Evolutionary conservation across 37 sponge, comb jelly and placozoan genomes (phyloP), one percentile per base, ranked within the genome.

Genomic region (Haliclona indistincta): DNA sequence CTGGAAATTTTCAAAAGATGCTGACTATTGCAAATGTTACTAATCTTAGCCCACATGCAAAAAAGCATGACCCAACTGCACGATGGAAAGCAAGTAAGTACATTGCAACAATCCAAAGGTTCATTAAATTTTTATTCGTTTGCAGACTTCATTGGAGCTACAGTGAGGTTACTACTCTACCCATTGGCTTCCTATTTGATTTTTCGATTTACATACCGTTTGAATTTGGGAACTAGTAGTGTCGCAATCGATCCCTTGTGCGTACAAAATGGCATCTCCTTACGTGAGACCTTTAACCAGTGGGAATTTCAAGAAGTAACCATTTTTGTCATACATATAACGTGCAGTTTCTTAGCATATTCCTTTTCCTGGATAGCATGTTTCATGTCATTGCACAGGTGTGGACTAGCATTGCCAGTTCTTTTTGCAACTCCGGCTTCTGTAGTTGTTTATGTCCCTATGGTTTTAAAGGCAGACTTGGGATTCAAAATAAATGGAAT

Each of bases 341-440:
- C 81, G n/a, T 53, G 73, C 32, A 87, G 76, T 38, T 69, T 87
- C 39, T 70, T 87, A 28, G 81, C 70, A 0, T 87, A 81, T 43
- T 0, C 71, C 20, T 62, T 87, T 56, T 54, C 41, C 11, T 69
- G 81, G 71, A 49, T 76, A 4, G 65, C 88, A 26, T 81, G 76
- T 49, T 66, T 43, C 19, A 75, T 81, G 70, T 76, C 78, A 15
- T 43, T 81, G 1, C 66, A 67, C 37, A 19, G 49, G 11, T 70
- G 23, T 33, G 78, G 82, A 20, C 43, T 87, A 22, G 81, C 82
- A 32, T 67, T 81, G 7, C 82, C 88, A 26, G 72, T 87, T 17
- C 47, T 87, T 3, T 66, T 87, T 37, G 75, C 82, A 44, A 87
- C 88, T 28, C 88, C 88, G 10, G 34, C 58, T n/a, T 44, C 82